These are phyloP conservation scores for Hoplias malabaricus DNA, from an alignment of 2,113 vertebrate genomes.

Conservation along the genomic window DNA sequence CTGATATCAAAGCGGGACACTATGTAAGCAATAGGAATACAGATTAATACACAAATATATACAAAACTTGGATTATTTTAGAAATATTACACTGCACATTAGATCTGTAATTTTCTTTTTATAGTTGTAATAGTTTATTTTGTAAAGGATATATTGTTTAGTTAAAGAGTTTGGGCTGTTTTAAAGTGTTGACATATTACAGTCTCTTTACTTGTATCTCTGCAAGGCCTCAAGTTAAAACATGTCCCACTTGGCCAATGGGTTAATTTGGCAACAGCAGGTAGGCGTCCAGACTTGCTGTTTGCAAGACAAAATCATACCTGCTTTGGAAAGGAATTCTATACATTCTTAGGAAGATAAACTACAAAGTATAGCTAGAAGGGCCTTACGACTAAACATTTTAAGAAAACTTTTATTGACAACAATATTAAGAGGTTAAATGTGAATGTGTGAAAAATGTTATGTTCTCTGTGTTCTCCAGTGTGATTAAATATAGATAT, in stretches of 20 bases:
- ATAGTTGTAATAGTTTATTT: not conserved
- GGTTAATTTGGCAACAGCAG: slow-evolving; percentile 57
- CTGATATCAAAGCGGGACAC: no score
- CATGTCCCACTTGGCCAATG: slow-evolving; percentile 44
- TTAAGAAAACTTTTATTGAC: not conserved
- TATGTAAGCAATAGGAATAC: no score
- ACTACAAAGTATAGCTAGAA: not conserved
- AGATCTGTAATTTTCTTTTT: no score
- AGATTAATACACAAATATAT: no score
- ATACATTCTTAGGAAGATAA: no score
- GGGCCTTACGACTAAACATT: not conserved
- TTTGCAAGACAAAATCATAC: not conserved
- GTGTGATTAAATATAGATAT: no score
- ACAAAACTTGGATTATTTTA: no score
- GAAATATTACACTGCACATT: no score
- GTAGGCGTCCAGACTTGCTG: slow-evolving; percentile 66
- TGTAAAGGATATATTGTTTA: not conserved
- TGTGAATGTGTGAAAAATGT: not conserved
- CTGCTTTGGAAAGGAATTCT: slow-evolving; percentile 6
- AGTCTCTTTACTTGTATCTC: slow-evolving; percentile 2
- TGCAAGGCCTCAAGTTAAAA: slow-evolving; percentile 41
- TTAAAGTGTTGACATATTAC: not conserved
- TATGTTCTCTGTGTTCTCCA: no score
- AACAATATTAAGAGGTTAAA: not conserved
- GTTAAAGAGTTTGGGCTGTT: not conserved